Evolutionary conservation across 2,888 invertebrate genomes (phyloP).

Genomic region (Ophioninae sp.): DNA sequence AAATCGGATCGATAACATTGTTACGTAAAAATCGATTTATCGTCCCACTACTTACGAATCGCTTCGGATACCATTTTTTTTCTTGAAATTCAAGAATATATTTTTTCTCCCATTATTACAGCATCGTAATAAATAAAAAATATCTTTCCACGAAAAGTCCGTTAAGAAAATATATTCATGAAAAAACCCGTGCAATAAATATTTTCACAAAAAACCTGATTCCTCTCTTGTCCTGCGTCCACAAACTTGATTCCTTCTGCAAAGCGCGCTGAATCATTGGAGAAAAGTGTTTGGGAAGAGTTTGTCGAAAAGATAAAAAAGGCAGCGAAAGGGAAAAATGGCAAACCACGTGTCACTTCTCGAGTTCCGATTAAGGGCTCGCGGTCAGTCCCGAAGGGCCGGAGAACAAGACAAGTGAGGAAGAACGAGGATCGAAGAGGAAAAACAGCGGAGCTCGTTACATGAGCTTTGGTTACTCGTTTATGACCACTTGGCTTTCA

Average conservation of each 20-base stretch:
- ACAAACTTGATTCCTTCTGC: neutral
- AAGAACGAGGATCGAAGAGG: conserved; percentile 15
- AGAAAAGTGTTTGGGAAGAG: neutral
- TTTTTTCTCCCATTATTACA: neutral
- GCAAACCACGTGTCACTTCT: neutral
- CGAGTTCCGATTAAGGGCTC: conserved; percentile 54
- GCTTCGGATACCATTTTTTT: neutral
- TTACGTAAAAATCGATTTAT: neutral
- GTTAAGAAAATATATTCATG: no score
- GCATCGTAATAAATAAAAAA: no score
- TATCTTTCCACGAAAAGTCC: no score
- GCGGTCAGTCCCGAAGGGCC: conserved; percentile 26
- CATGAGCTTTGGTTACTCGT: conserved; percentile 4
- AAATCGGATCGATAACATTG: conserved; percentile 15
- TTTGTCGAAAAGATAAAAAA: neutral
- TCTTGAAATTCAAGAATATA: neutral
- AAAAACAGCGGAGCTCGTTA: conserved; percentile 8
- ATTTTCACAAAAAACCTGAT: no score
- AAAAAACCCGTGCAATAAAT: no score
- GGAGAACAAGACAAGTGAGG: conserved; percentile 18
- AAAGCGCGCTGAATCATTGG: neutral
- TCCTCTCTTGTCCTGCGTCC: no score
- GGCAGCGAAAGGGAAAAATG: neutral
- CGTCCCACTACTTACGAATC: neutral
- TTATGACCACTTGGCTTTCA: conserved; percentile 5